Evolutionary conservation across 2,113 vertebrate genomes (phyloP), one percentile per base, ranked within the genome.

Genomic region (Rhombomys opimus): DNA sequence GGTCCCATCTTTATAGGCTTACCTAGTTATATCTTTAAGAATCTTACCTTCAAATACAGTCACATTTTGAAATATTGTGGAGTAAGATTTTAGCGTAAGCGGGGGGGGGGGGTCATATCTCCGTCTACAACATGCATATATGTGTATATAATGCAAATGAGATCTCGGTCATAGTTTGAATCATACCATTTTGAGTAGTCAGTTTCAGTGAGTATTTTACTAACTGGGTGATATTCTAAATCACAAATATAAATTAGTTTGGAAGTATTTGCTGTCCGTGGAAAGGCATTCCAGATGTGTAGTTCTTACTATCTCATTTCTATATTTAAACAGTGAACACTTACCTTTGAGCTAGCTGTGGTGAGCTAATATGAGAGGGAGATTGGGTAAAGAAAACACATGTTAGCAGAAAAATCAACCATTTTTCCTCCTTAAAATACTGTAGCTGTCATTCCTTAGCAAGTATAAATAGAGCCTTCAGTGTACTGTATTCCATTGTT

Each of bases 401-500:
- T 80, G 85, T 88, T 86, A 93, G 73, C 18, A 94, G n/a, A 80
- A 90, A 87, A 92, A 82, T 94, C 73, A 96, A 13, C 32, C 22
- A 67, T 82, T 63, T 85, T 90, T 87, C 67, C 41, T 41, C 68
- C 46, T 20, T 90, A 80, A 81, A 90, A 77, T 92, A 72, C 25
- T 70, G 5, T 93, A 23, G 54, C 80, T 18, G 18, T 95, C 61
- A 32, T 63, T 91, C 91, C 52, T 95, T 50, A 92, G 57, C 23
- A 90, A 84, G 30, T 92, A 85, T 68, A 87, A 93, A 52, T 89
- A 89, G 90, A 91, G 95, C 89, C 59, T 94, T 95, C 57, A 88
- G 6, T 95, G 41, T 30, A 23, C 92, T 2, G 1, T 91, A 68
- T 73, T 95, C 54, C 38, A 78, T 85, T 90, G 94, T 87, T 89